A percentile compares a stretch with the other conserved stretches of the same genome.
Evolutionary conservation across 2,888 invertebrate genomes (phyloP).

Genomic region (Ischnura elegans): DNA sequence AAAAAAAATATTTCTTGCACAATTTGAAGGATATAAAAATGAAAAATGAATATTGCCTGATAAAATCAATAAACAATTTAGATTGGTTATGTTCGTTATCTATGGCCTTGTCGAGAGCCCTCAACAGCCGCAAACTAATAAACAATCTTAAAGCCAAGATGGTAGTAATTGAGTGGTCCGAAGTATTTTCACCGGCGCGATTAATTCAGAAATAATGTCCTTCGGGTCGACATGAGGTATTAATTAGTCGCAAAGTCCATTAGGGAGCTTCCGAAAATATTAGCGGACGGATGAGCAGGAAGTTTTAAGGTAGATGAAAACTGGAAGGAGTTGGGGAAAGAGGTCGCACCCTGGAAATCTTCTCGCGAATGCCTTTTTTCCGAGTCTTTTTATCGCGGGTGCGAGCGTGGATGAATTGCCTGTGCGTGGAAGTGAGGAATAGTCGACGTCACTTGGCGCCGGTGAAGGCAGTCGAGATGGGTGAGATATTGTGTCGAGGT

Average conservation of each 20-base stretch:
- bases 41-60: too few relatives aligned
- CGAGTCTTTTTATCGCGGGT: background rate
- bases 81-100: too few relatives aligned
- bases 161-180: background rate
- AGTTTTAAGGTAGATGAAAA: background rate
- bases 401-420: background rate
- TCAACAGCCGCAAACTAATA: too few relatives aligned
- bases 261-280: constrained; percentile 14
- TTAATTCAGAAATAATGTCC: background rate
- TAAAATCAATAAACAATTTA: too few relatives aligned
- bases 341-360: background rate
- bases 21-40: too few relatives aligned
- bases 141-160: background rate
- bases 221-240: background rate
- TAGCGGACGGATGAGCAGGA: background rate
- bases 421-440: background rate
- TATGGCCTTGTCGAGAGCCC: too few relatives aligned
- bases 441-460: background rate
- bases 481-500: background rate
- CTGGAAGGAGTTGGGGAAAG: background rate
- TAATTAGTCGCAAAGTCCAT: background rate
- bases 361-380: background rate
- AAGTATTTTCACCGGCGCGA: background rate
- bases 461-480: background rate
- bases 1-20: too few relatives aligned